phyloP scores from a whole-genome alignment of 2,113 vertebrate genomes.

The Nettapus auritus region DNA sequence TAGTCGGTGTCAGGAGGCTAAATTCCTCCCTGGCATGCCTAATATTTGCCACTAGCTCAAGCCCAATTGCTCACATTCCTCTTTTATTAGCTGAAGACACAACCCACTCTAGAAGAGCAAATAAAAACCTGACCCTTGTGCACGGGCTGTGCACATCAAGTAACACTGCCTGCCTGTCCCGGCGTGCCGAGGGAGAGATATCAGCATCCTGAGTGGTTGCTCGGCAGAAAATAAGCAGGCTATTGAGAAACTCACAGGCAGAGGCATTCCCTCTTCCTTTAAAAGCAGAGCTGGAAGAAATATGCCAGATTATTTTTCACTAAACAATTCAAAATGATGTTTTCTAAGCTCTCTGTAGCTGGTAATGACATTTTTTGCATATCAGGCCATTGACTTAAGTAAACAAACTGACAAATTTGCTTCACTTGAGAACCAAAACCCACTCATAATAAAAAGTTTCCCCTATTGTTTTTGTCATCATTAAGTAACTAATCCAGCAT shows the following conservation, averaged over 20 bases:
- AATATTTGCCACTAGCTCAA: conserved; percentile 1
- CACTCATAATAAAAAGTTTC: background rate
- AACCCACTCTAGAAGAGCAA: conserved; percentile 49
- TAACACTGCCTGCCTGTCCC: background rate
- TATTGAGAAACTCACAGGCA: background rate
- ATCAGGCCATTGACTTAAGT: background rate
- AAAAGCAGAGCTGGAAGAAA: background rate
- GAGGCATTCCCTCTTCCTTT: background rate
- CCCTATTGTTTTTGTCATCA: background rate
- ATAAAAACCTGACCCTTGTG: conserved; percentile 24
- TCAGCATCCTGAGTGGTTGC: background rate
- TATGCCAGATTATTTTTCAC: background rate
- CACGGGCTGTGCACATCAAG: background rate
- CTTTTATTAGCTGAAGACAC: conserved; percentile 59
- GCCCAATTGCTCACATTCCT: conserved; percentile 51
- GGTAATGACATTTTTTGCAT: background rate
- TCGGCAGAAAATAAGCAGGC: background rate
- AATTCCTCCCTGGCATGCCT: background rate
- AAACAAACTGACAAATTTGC: background rate
- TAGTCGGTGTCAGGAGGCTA: background rate
- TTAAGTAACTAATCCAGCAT: background rate
- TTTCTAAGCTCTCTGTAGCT: background rate
- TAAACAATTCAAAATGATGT: background rate
- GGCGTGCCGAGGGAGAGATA: background rate
- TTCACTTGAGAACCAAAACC: background rate